Percentiles rank a stretch among this genome's conserved stretches.
Conservation (phyloP, 2,113 vertebrate genomes). For the Oxygymnocypris stewartii region DNA sequence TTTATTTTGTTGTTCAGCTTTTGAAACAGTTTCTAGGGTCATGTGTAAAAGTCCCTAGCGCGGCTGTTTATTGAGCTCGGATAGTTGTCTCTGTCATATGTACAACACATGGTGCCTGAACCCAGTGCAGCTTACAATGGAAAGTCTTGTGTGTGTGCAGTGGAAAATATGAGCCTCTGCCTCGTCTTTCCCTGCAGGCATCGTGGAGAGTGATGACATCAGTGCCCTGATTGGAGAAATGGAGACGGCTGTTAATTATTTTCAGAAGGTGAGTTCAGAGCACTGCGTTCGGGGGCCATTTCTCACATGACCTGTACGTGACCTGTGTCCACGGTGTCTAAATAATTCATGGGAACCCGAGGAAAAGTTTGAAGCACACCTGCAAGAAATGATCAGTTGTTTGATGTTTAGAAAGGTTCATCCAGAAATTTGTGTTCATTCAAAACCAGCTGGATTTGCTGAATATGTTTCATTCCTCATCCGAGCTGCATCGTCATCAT, state of each 20-base stretch:
- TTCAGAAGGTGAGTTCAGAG: constrained; percentile 53
- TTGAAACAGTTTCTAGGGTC: background rate
- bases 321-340: background rate
- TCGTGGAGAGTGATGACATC: constrained; percentile 59
- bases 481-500: background rate
- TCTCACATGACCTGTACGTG: constrained; percentile 1
- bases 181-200: constrained; percentile 41
- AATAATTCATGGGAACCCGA: background rate
- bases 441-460: background rate
- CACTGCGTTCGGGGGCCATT: background rate
- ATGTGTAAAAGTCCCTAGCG: background rate
- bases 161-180: constrained; percentile 38
- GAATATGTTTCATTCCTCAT: background rate
- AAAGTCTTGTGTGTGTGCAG: constrained; percentile 7
- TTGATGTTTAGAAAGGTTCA: background rate
- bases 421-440: background rate
- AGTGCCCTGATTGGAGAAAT: constrained; percentile 53
- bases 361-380: background rate
- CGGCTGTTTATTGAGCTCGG: background rate
- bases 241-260: constrained; percentile 51
- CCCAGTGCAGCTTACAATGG: background rate
- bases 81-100: background rate
- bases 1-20: background rate
- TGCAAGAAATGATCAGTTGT: background rate
- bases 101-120: background rate